A percentile compares a stretch with the other conserved stretches of the same genome.
phyloP scores from a whole-genome alignment of 2,888 invertebrate species.

The Amblyjoppa proteus region DNA sequence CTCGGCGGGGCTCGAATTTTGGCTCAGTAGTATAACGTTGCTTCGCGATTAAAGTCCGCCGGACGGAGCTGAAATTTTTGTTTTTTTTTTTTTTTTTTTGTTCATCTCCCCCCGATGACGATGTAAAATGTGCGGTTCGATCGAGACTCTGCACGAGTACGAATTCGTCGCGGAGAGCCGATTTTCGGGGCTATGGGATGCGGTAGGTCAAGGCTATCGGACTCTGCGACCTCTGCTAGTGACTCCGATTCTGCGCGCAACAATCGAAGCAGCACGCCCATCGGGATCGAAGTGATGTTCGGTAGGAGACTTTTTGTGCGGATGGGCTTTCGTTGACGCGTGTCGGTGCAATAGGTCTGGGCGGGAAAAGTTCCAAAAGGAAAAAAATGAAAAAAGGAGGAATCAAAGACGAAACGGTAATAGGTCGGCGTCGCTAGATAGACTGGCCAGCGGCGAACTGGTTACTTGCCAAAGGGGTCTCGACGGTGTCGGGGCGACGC shows the following conservation, averaged over 20 bases:
- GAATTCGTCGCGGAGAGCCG: constrained; percentile 49
- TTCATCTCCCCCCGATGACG: constrained; percentile 3
- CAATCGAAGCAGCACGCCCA: constrained; percentile 67
- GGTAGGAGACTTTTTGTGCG: constrained; percentile 74
- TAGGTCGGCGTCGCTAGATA: constrained; percentile 66
- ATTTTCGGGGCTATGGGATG: constrained; percentile 80
- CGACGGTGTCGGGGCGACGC: constrained; percentile 63
- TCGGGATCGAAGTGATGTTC: constrained; percentile 77
- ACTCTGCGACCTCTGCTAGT: constrained; percentile 63
- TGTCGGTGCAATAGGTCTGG: not conserved
- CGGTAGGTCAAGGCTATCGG: constrained; percentile 75
- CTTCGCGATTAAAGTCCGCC: constrained; percentile 46
- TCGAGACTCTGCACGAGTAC: constrained; percentile 31
- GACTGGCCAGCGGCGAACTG: constrained; percentile 64
- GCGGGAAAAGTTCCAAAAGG: not conserved
- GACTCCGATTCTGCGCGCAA: constrained; percentile 64
- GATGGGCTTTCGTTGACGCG: not conserved
- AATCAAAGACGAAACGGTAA: constrained; percentile 64
- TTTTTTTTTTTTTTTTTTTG: not conserved
- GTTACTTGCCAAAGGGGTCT: constrained; percentile 72
- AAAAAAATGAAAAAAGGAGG: constrained; percentile 31
- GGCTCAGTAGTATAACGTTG: constrained; percentile 63
- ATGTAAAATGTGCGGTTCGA: constrained; percentile 28
- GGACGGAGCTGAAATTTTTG: not conserved
- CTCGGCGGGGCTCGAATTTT: constrained; percentile 41